Percentiles rank a stretch among this genome's conserved stretches.
Evolutionary conservation across 2,797 vertebrate species (phyloP).

Genomic region (Pelobates cultripes): DNA sequence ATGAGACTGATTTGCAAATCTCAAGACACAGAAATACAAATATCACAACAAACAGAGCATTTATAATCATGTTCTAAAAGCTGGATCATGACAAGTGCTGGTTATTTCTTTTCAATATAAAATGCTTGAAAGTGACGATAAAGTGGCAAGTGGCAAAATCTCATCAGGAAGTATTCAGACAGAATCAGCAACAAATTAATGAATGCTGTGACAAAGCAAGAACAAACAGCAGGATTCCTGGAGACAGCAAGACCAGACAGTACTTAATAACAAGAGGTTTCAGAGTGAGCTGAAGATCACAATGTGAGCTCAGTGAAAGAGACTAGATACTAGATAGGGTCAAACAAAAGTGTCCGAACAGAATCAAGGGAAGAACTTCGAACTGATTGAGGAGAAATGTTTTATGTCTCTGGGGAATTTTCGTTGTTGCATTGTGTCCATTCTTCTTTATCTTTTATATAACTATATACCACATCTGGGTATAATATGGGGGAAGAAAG

Average conservation of each 20-base stretch:
- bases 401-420: too few species aligned
- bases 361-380: not conserved
- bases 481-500: too few species aligned
- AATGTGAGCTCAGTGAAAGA: constrained; percentile 7
- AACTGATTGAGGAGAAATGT: not conserved
- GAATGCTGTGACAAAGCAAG: constrained; percentile 44
- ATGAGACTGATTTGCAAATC: not conserved
- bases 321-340: constrained; percentile 27
- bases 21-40: not conserved
- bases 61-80: not conserved
- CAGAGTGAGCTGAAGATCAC: constrained; percentile 30
- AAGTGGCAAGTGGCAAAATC: constrained; percentile 52
- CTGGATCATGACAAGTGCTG: constrained; percentile 12
- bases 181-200: constrained; percentile 51
- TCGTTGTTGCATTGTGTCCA: too few species aligned
- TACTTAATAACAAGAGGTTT: constrained; percentile 41
- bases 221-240: constrained; percentile 49
- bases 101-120: constrained; percentile 39
- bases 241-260: constrained; percentile 48
- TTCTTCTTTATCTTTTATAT: too few species aligned
- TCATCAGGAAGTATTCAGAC: constrained; percentile 46
- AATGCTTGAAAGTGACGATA: constrained; percentile 43
- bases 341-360: not conserved
- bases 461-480: too few species aligned
- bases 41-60: not conserved